Evolutionary conservation across 1,140 invertebrate genomes (phyloP), one percentile per base, ranked within the genome.

Genomic region (Papilio helenus): DNA sequence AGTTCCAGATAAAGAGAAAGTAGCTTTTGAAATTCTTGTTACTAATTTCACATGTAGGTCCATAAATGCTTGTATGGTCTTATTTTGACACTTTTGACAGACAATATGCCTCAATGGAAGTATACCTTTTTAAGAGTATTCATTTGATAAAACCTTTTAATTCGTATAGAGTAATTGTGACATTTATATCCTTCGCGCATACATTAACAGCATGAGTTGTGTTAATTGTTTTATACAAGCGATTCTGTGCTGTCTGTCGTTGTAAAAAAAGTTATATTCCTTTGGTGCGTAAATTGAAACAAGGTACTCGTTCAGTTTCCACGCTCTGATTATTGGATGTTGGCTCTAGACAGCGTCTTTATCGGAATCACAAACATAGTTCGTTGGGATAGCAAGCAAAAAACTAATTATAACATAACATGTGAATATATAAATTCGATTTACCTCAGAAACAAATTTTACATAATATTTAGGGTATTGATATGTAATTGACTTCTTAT

Each of bases 291-390:
- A 71, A 72, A 79, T 82, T 86, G 83, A 83, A 84, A 86, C 91
- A 90, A 90, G 85, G 89, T 93, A 91, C 90, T 91, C 79, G 81
- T 83, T 88, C 91, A 92, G 91, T 92, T 93, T 93, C 92, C 92
- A 94, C 92, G 93, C 91, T 94, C 92, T 94, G 91, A 93, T 94
- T 93, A 94, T 83, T 93, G 93, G 93, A 93, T 94, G 93, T 94
- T 94, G 93, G 89, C 93, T 93, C 90, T 91, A 93, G 92, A 93
- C 91, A 89, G 87, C 86, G 86, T 93, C 90, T 93, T 91, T 93
- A 93, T 93, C 93, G 88, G 86, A 87, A 90, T 93, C 93, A 90
- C 89, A 93, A 92, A 92, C 87, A 55, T 77, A 61, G 55, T 90
- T 86, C 83, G 82, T 73, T 79, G 74, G 55, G 80, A 68, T 72